Conservation (phyloP, 2,797 vertebrate genomes). For the Carcharodon carcharias region DNA sequence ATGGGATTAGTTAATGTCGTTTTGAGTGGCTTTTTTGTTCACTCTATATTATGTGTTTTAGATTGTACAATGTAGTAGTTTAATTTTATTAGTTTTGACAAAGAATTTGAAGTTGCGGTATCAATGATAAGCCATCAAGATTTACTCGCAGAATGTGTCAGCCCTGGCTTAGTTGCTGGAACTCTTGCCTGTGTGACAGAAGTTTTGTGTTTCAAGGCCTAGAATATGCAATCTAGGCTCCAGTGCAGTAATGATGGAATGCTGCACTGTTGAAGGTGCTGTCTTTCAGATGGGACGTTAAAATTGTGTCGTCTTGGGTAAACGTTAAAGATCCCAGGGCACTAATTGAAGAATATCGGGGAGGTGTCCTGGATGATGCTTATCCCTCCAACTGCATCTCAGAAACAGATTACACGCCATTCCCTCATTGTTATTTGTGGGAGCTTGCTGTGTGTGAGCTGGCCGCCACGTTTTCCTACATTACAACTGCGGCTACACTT, state of each 20-base stretch:
- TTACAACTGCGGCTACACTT: neutral
- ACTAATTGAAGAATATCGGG: neutral
- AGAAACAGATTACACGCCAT: neutral
- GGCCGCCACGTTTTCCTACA: neutral
- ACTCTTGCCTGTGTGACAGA: neutral
- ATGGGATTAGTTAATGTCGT: neutral
- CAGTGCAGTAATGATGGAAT: neutral
- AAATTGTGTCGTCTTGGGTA: neutral
- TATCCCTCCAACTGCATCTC: neutral
- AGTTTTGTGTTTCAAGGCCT: neutral
- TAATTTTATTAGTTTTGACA: neutral
- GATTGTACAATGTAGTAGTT: neutral
- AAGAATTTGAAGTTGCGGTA: neutral
- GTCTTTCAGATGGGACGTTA: neutral
- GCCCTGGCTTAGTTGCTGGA: neutral
- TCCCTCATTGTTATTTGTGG: neutral
- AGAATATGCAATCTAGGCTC: neutral
- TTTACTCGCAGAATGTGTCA: neutral
- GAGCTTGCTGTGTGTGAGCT: neutral
- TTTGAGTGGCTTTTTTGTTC: neutral
- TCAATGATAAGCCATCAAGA: neutral
- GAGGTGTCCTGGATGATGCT: neutral
- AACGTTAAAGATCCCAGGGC: neutral
- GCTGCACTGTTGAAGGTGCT: neutral
- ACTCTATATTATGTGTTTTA: neutral